Evolutionary conservation across 2,113 vertebrate genomes (phyloP).

Genomic region (Sebastes fasciatus): DNA sequence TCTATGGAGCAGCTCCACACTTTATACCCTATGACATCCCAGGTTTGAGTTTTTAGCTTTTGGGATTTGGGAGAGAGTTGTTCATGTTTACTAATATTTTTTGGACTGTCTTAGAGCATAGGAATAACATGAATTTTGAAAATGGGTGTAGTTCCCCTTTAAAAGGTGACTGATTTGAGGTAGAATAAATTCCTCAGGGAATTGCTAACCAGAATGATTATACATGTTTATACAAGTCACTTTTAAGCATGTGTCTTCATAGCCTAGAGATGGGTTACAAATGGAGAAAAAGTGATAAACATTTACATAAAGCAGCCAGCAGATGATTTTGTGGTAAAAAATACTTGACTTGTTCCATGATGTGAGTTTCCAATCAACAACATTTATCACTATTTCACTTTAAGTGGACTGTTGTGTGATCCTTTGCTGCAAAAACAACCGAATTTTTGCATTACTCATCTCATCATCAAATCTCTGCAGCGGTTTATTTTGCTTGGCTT

Average conservation of each 20-base stretch:
- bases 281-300: neutral
- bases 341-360: neutral
- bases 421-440: slow-evolving; percentile 49
- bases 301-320: slow-evolving; percentile 23
- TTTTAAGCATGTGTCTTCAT: neutral
- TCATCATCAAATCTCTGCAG: slow-evolving; percentile 64
- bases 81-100: too few relatives aligned
- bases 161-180: slow-evolving; percentile 19
- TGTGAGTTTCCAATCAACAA: slow-evolving; percentile 9
- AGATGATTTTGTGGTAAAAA: neutral
- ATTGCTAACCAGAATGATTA: neutral
- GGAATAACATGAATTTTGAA: too few relatives aligned
- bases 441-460: slow-evolving; percentile 68
- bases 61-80: too few relatives aligned
- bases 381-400: slow-evolving; percentile 23
- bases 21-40: too few relatives aligned
- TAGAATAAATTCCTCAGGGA: neutral
- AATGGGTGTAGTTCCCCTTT: too few relatives aligned
- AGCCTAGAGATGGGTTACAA: neutral
- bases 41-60: too few relatives aligned
- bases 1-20: too few relatives aligned
- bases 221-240: neutral
- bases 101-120: too few relatives aligned
- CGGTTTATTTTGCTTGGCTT: slow-evolving; percentile 75
- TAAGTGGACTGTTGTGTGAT: slow-evolving; percentile 45